phyloP scores from a whole-genome alignment of 2,888 invertebrate genomes.

The Mesoligia furuncula region DNA sequence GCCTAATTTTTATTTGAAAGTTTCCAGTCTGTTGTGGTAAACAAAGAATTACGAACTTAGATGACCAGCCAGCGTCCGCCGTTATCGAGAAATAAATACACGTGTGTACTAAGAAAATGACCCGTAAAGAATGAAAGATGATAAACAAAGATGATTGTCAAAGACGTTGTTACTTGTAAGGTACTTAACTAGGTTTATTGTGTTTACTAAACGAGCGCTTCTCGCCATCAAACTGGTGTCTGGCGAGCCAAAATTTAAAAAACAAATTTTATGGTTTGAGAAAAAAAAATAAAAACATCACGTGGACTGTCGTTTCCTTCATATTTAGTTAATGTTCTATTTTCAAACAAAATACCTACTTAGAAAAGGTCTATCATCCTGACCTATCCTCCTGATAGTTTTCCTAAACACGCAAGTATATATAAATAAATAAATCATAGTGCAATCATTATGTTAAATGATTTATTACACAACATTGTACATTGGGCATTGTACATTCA shows the following conservation, averaged over 20 bases:
- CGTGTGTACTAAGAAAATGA: background rate
- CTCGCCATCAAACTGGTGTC: background rate
- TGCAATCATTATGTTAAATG: background rate
- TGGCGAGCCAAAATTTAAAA: background rate
- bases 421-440: too few species aligned
- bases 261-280: background rate
- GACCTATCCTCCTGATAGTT: background rate
- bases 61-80: background rate
- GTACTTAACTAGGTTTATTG: background rate
- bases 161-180: background rate
- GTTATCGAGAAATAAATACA: background rate
- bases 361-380: too few species aligned
- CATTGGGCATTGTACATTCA: constrained; percentile 4
- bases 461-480: constrained; percentile 13
- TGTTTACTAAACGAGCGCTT: background rate
- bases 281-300: background rate
- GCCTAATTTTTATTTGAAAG: background rate
- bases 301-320: background rate
- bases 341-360: background rate
- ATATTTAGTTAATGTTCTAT: background rate
- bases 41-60: background rate
- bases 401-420: background rate
- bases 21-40: background rate
- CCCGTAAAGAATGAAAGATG: too few species aligned
- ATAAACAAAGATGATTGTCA: too few species aligned